Evolutionary conservation across 1,140 invertebrate species (phyloP).

Genomic region (Heliconius hermathena): DNA sequence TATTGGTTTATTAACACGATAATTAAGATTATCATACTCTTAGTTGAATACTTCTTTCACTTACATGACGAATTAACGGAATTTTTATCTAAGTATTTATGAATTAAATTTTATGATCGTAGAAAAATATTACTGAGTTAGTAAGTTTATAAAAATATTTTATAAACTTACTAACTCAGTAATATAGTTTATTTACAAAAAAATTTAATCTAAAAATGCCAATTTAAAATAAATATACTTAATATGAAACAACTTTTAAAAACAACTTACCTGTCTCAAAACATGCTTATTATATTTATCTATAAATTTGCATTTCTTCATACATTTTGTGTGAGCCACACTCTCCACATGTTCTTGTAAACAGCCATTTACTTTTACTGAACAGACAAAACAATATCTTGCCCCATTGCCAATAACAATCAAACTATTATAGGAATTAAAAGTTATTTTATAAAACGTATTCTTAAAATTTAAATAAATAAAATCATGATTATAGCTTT

Average conservation of each 20-base stretch:
- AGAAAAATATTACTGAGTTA: no score
- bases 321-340: conserved; percentile 31
- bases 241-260: not conserved
- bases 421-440: conserved; percentile 41
- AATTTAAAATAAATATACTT: no score
- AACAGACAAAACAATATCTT: conserved; percentile 47
- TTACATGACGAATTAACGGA: no score
- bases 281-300: conserved; percentile 43
- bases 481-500: conserved; percentile 27
- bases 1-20: no score
- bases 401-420: conserved; percentile 35
- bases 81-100: no score
- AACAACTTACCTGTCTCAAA: conserved; percentile 44
- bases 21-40: no score
- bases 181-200: no score
- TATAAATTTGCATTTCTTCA: conserved; percentile 42
- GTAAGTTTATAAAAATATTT: no score
- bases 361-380: not conserved
- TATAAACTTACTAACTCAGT: no score
- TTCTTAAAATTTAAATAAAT: conserved; percentile 44
- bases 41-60: no score
- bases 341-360: conserved; percentile 32
- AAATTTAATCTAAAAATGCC: no score
- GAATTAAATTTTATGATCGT: no score
- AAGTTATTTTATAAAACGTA: conserved; percentile 35